Percentiles rank a stretch among this genome's conserved stretches.
Evolutionary conservation across 2,113 vertebrate species (phyloP).

Genomic region (Noturus placidus): DNA sequence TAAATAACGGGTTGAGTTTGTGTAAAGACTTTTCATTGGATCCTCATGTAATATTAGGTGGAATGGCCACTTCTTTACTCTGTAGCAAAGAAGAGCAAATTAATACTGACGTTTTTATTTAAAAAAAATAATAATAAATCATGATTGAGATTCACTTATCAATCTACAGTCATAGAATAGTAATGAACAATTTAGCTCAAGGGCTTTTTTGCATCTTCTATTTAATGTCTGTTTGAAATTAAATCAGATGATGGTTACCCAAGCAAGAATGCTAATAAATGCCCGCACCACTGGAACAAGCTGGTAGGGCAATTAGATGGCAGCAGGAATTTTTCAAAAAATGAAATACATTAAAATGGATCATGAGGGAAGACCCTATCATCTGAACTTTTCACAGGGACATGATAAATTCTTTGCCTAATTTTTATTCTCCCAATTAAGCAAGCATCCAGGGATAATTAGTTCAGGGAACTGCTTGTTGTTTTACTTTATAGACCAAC

Average conservation of each 20-base stretch:
- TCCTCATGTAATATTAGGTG: not conserved
- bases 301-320: constrained; percentile 29
- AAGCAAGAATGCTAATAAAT: constrained; percentile 45
- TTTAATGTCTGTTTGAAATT: constrained; percentile 42
- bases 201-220: constrained; percentile 18
- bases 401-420: constrained; percentile 26
- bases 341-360: constrained; percentile 7
- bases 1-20: not conserved
- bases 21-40: constrained; percentile 9
- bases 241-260: constrained; percentile 39
- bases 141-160: not conserved
- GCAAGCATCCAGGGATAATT: constrained; percentile 45
- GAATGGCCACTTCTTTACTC: not conserved
- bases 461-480: constrained; percentile 52
- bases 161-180: not conserved
- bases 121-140: not conserved
- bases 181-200: constrained; percentile 1
- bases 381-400: not conserved
- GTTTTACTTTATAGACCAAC: constrained; percentile 49
- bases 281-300: not conserved
- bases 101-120: not conserved
- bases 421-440: constrained; percentile 45
- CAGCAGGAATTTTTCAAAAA: constrained; percentile 7
- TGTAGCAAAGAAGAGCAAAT: not conserved
- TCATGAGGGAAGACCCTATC: not conserved